Percentiles rank a stretch among this genome's conserved stretches.
These are phyloP conservation scores for Sorex maritimensis DNA, from an alignment of 2,797 vertebrate genomes.

Conservation along the genomic window DNA sequence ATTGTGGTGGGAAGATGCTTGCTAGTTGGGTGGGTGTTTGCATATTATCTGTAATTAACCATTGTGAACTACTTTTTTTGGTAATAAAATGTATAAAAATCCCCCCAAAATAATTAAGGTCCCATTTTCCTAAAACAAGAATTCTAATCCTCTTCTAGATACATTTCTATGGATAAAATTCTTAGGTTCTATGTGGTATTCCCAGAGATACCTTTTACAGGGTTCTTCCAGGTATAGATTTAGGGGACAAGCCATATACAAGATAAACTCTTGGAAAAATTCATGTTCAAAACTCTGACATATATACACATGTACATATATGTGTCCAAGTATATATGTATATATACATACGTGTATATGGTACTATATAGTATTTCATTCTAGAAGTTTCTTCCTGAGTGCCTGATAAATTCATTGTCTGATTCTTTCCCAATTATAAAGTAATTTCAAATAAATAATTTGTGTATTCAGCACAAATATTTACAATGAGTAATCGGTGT, in stretches of 20 bases:
- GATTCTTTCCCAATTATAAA: conserved; percentile 24
- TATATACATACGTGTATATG: too few species aligned
- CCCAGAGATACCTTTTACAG: conserved; percentile 22
- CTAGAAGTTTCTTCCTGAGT: conserved; percentile 46
- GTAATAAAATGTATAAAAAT: too few species aligned
- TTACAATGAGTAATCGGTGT: not conserved
- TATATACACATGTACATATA: not conserved
- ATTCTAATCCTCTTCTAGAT: conserved; percentile 18
- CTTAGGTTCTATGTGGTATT: not conserved
- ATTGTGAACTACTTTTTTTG: too few species aligned
- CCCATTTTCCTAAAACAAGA: conserved; percentile 47
- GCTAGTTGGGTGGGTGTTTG: too few species aligned
- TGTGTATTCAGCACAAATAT: conserved; percentile 5
- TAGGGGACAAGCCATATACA: conserved; percentile 9
- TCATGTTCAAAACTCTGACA: conserved; percentile 23
- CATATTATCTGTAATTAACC: too few species aligned
- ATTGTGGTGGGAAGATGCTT: too few species aligned
- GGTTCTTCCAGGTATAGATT: conserved; percentile 34
- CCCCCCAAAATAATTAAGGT: not conserved
- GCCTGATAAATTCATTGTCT: conserved; percentile 29
- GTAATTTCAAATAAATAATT: not conserved
- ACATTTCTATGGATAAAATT: conserved; percentile 50
- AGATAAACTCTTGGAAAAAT: conserved; percentile 14
- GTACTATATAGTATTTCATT: not conserved
- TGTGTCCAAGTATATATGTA: too few species aligned